phyloP scores from a whole-genome alignment of 2,888 invertebrate species.

The Piscicola geometra region DNA sequence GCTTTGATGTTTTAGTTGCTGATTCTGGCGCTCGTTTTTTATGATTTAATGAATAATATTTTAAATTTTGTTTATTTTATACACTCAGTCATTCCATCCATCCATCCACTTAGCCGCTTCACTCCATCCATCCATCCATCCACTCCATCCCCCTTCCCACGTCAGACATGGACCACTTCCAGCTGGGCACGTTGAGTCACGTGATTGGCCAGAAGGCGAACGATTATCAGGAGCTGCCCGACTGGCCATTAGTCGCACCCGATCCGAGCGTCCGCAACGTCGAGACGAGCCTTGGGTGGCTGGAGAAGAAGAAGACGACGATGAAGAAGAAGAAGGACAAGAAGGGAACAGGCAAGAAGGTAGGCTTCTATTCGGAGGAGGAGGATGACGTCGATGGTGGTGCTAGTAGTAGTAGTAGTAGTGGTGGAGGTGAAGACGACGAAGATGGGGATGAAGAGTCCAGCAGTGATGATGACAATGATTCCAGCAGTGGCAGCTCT shows the following conservation, averaged over 20 bases:
- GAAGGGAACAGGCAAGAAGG: conserved; percentile 57
- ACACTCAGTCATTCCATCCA: too few relatives aligned
- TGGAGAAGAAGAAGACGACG: conserved; percentile 44
- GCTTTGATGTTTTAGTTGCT: too few relatives aligned
- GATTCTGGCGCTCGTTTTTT: too few relatives aligned
- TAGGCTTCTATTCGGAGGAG: conserved; percentile 66
- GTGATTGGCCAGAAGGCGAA: conserved; percentile 78
- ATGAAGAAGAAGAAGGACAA: conserved; percentile 49
- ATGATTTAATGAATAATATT: too few relatives aligned
- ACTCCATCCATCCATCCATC: too few relatives aligned
- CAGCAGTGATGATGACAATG: background rate
- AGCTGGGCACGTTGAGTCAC: conserved; percentile 90
- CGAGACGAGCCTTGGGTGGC: conserved; percentile 46
- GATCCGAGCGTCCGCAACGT: conserved; percentile 64
- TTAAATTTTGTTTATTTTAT: too few relatives aligned
- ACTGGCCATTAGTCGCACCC: conserved; percentile 72
- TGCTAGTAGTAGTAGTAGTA: conserved; percentile 35
- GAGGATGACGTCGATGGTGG: conserved; percentile 42
- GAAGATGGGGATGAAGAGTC: conserved; percentile 10
- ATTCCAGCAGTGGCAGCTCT: background rate
- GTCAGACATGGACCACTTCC: conserved; percentile 76
- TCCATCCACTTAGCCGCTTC: too few relatives aligned
- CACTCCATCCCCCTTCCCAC: too few relatives aligned
- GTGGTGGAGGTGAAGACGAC: conserved; percentile 26
- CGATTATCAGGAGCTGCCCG: conserved; percentile 83